Percentiles rank a stretch among this genome's conserved stretches.
Conservation (phyloP, 2,888 invertebrate genomes). For the Caenorhabditis sulstoni region DNA sequence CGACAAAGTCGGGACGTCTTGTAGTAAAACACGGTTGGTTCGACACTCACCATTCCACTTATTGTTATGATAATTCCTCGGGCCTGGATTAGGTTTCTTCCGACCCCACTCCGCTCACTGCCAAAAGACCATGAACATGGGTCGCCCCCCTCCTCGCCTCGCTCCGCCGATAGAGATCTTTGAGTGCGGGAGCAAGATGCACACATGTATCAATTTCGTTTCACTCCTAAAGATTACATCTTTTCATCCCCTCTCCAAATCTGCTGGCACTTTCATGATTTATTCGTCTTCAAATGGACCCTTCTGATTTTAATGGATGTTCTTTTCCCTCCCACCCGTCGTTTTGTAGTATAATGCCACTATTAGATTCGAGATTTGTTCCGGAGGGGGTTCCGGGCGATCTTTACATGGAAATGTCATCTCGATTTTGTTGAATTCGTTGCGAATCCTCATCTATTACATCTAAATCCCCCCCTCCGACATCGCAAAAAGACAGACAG, state of each 20-base stretch:
- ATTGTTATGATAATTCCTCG: conserved; percentile 53
- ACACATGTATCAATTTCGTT: conserved; percentile 2
- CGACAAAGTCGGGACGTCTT: conserved; percentile 19
- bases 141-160: too few species aligned
- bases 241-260: background rate
- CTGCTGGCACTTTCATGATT: conserved; percentile 8
- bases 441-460: too few species aligned
- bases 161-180: conserved; percentile 10
- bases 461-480: too few species aligned
- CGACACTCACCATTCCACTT: too few species aligned
- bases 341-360: too few species aligned
- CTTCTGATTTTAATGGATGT: background rate
- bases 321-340: too few species aligned
- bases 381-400: too few species aligned
- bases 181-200: too few species aligned
- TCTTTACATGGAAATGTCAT: too few species aligned
- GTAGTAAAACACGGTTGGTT: conserved; percentile 55
- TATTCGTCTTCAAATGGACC: background rate
- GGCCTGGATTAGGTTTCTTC: conserved; percentile 11
- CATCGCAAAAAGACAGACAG: too few species aligned
- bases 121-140: background rate
- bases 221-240: background rate
- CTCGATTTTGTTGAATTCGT: too few species aligned
- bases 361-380: too few species aligned
- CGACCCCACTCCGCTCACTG: background rate